These are phyloP conservation scores for Malurus elegans DNA, from an alignment of 2,113 vertebrate species.

Conservation along the genomic window DNA sequence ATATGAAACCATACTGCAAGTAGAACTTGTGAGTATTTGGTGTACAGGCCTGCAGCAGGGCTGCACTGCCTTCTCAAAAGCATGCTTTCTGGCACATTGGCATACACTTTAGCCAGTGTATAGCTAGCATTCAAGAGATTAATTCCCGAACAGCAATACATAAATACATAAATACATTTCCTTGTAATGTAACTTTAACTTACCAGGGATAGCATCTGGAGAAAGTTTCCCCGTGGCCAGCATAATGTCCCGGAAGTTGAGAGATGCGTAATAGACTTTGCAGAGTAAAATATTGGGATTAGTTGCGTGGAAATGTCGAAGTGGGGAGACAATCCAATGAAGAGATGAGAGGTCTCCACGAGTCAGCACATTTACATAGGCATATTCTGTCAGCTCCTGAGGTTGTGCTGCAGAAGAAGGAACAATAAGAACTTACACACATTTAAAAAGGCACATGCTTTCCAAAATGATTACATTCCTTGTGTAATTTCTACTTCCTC, in stretches of 20 bases:
- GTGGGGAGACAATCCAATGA: conserved; percentile 88
- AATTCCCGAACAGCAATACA: not conserved
- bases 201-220: conserved; percentile 94
- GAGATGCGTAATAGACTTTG: conserved; percentile 86
- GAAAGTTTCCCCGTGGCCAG: conserved; percentile 94
- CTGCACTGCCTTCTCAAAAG: not conserved
- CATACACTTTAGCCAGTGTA: not conserved
- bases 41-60: not conserved
- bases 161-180: not conserved
- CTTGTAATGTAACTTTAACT: not conserved
- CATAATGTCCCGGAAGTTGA: conserved; percentile 97
- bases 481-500: not conserved
- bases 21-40: not conserved
- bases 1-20: not conserved
- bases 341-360: conserved; percentile 94
- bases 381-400: conserved; percentile 80
- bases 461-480: not conserved
- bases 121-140: not conserved
- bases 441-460: not conserved
- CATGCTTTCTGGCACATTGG: not conserved
- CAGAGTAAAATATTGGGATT: conserved; percentile 76
- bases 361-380: conserved; percentile 89
- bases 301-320: conserved; percentile 68
- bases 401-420: conserved; percentile 69
- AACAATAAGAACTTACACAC: not conserved